These are phyloP conservation scores for Oligia strigilis DNA, from an alignment of 2,888 invertebrate genomes.

Conservation along the genomic window DNA sequence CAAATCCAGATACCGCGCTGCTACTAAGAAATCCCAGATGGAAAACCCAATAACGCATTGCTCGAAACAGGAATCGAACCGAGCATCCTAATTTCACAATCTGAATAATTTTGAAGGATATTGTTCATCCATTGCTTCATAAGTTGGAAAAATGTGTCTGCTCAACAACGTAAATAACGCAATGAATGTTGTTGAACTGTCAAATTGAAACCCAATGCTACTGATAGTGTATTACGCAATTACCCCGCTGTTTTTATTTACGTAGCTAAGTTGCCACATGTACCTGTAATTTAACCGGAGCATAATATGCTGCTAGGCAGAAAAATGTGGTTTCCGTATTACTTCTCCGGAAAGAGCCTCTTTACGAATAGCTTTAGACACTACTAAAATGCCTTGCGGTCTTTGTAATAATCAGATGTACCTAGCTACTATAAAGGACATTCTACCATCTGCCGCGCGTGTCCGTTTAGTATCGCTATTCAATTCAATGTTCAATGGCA, in stretches of 20 bases:
- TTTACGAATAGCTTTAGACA: not conserved
- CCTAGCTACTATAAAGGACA: not conserved
- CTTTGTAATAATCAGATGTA: not conserved
- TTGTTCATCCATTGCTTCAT: too few species aligned
- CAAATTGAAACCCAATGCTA: too few species aligned
- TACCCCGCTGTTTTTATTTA: too few species aligned
- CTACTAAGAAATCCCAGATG: too few species aligned
- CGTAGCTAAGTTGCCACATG: too few species aligned
- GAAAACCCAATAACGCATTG: too few species aligned
- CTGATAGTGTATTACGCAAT: too few species aligned
- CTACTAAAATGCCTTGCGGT: not conserved
- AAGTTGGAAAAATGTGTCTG: too few species aligned
- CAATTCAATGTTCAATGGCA: not conserved
- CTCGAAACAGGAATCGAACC: not conserved
- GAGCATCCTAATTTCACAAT: not conserved
- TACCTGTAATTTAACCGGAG: not conserved
- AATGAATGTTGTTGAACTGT: too few species aligned
- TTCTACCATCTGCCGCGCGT: slow-evolving; percentile 31
- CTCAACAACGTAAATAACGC: too few species aligned
- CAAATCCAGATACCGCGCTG: not conserved
- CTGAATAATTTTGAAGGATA: too few species aligned
- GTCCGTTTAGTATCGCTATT: slow-evolving; percentile 1
- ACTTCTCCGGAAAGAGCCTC: not conserved
- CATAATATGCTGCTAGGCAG: not conserved
- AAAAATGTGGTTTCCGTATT: too few species aligned